Base-by-base conservation (phyloP, 2,797 vertebrate genomes). In the Macroramphosus scolopax region DNA sequence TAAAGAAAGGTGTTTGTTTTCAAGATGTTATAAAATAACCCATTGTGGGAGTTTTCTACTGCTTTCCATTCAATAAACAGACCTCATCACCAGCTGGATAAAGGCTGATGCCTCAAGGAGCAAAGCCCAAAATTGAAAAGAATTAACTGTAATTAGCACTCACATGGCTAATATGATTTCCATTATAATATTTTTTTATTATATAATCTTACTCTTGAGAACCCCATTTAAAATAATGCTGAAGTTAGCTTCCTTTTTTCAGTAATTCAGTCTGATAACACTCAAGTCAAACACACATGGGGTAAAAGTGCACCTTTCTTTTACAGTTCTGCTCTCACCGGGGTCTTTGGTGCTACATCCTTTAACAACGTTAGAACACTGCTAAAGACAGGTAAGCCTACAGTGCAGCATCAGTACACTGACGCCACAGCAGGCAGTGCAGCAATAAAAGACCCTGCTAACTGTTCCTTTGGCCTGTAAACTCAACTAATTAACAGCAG, bases 131-230 rank as follows among this genome's bases (percentile, higher is more conserved):
- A 89, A 87, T 77, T 82, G 81, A 87, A 86, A 87, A 84, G 72
- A 89, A 89, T 88, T 88, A 89, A 84, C 73, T 74, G 73, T 81
- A 89, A 90, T 91, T 90, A 91, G 83, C 68, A 68, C 62, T 85
- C 81, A 81, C 87, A 87, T 75, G 69, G 72, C 77, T 87, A 89
- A 88, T 89, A 80, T 64, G 46, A 77, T 71, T 69, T 66, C 77
- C 77, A 78, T 88, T 84, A 68, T 77, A 73, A 54, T 75, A 75
- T 87, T 76, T 71, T 55, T 50, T 74, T 75, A 75, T 85, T 82
- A 80, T 87, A 77, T 78, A 81, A 82, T 84, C 67, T 77, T 61
- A 60, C 77, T 78, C 67, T 56, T 52, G 68, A 83, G 82, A 73
- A 63, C 45, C 69, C 75, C 51, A 44, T 82, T 82, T 67, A 49